These are phyloP conservation scores for Hippocampus mohnikei DNA, from an alignment of 2,113 vertebrate species.

Conservation along the genomic window DNA sequence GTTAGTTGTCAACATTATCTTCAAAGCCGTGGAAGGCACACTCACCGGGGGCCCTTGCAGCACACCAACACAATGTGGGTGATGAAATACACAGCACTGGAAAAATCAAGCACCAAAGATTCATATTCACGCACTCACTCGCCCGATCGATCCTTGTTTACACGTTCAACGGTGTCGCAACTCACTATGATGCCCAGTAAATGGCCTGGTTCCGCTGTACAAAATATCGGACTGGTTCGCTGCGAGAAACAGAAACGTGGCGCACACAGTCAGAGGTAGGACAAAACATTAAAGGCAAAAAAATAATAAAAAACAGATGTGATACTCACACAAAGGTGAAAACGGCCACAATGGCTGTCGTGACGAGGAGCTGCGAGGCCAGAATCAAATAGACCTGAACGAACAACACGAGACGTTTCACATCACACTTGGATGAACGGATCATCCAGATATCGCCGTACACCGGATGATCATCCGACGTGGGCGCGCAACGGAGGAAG, in stretches of 20 bases:
- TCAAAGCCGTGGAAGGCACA: background rate
- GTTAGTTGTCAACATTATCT: background rate
- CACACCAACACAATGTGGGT: constrained; percentile 86
- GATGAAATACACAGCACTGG: constrained; percentile 82
- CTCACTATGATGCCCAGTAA: constrained; percentile 91
- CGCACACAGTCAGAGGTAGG: background rate
- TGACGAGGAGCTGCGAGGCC: constrained; percentile 83
- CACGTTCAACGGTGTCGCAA: constrained; percentile 13
- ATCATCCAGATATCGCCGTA: background rate
- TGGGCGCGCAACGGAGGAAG: too few relatives aligned
- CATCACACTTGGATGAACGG: background rate
- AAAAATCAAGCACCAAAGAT: constrained; percentile 23
- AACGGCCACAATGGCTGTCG: constrained; percentile 80
- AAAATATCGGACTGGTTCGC: constrained; percentile 60
- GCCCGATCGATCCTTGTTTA: background rate
- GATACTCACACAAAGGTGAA: constrained; percentile 82
- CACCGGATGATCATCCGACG: background rate
- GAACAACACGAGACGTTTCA: constrained; percentile 11
- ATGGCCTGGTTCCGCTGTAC: constrained; percentile 70
- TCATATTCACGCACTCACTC: background rate
- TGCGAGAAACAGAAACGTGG: constrained; percentile 43
- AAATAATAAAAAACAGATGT: background rate
- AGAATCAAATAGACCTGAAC: constrained; percentile 89
- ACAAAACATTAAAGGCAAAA: background rate
- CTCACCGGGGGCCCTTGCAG: constrained; percentile 93